Evolutionary conservation across 2,797 vertebrate species (phyloP).

Genomic region (Petrocephalus schoutedeni): DNA sequence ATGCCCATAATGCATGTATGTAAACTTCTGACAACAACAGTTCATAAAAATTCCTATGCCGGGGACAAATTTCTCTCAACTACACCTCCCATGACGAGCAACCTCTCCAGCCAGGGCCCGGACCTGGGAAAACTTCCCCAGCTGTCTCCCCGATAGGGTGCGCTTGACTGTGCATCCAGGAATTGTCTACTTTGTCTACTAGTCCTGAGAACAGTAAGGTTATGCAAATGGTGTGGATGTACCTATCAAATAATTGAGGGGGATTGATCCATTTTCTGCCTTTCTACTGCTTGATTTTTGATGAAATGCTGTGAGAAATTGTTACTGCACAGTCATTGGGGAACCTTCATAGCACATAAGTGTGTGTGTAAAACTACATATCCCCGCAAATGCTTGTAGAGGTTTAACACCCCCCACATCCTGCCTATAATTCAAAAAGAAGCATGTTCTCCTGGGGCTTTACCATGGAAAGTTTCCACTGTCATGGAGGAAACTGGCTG

Average conservation of each 20-base stretch:
- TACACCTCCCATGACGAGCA: not conserved
- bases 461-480: not conserved
- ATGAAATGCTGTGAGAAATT: not conserved
- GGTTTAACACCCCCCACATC: not conserved
- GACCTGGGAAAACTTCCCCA: not conserved
- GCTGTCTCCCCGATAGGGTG: not conserved
- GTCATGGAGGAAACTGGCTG: not conserved
- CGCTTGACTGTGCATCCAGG: not conserved
- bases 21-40: no score
- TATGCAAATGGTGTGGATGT: not conserved
- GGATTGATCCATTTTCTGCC: not conserved
- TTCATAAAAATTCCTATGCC: not conserved
- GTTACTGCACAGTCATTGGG: not conserved
- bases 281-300: not conserved
- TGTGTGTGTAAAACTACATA: not conserved
- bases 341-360: not conserved
- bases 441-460: not conserved
- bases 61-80: not conserved
- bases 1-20: no score
- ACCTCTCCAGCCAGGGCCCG: not conserved
- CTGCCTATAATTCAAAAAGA: conserved; percentile 8
- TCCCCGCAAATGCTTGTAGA: not conserved
- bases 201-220: not conserved
- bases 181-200: not conserved
- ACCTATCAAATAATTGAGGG: not conserved